Evolutionary conservation across 2,888 invertebrate genomes (phyloP).

Genomic region (Ectemnius cavifrons): DNA sequence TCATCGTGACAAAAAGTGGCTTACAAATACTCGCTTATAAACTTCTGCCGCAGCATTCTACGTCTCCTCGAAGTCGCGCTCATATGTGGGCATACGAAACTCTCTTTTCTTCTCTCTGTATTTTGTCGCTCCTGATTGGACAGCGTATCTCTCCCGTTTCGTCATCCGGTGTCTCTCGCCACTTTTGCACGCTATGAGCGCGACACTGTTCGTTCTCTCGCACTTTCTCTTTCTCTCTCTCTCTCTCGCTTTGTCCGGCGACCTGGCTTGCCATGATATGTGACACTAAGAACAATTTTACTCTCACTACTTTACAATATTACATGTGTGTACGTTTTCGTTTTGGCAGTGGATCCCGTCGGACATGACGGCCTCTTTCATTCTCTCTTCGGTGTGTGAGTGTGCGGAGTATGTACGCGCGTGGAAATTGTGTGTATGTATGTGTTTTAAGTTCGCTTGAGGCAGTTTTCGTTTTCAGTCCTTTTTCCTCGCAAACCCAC

Average conservation of each 20-base stretch:
- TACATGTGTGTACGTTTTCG: slow-evolving; percentile 64
- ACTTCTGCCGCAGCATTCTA: slow-evolving; percentile 32
- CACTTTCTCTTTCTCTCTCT: slow-evolving; percentile 13
- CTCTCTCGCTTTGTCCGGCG: too few relatives aligned
- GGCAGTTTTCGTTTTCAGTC: slow-evolving; percentile 66
- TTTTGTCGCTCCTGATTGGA: not conserved
- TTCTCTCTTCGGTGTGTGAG: not conserved
- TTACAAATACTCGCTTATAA: slow-evolving; percentile 68
- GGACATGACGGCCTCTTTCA: slow-evolving; percentile 33
- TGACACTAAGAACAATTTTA: slow-evolving; percentile 68
- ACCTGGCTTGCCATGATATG: slow-evolving; percentile 68
- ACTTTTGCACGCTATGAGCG: slow-evolving; percentile 27
- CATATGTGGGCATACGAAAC: slow-evolving; percentile 22
- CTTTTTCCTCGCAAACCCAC: slow-evolving; percentile 19
- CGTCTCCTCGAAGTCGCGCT: slow-evolving; percentile 46
- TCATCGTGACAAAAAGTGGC: slow-evolving; percentile 73
- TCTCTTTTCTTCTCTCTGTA: slow-evolving; percentile 13
- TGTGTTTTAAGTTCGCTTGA: slow-evolving; percentile 61
- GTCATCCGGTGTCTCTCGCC: not conserved
- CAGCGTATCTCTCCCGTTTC: slow-evolving; percentile 12
- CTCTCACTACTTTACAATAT: slow-evolving; percentile 65
- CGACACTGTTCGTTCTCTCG: slow-evolving; percentile 57
- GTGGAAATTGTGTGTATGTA: too few relatives aligned
- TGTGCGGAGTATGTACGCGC: too few relatives aligned
- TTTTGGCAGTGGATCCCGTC: slow-evolving; percentile 65